Percentiles rank a stretch among this genome's conserved stretches.
These are phyloP conservation scores for Sebastes taczanowskii DNA, from an alignment of 2,797 vertebrate species.

Conservation along the genomic window DNA sequence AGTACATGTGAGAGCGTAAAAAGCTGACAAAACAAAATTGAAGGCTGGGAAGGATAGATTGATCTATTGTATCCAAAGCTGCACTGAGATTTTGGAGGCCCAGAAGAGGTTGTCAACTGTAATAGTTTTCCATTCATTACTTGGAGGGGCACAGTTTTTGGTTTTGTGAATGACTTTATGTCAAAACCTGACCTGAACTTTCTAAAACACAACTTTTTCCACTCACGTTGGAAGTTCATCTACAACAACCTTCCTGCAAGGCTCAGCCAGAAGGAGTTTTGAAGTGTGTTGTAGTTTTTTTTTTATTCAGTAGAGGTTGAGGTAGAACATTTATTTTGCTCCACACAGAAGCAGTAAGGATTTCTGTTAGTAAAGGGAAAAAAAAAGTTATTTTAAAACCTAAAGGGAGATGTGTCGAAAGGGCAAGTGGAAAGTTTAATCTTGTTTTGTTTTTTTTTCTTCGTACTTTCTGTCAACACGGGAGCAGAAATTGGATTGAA, in stretches of 20 bases:
- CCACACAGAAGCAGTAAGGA: background rate
- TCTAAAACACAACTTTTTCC: background rate
- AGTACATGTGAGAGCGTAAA: background rate
- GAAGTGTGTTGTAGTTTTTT: background rate
- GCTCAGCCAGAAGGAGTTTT: background rate
- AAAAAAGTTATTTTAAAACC: background rate
- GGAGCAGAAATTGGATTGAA: conserved; percentile 10
- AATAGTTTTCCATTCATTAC: background rate
- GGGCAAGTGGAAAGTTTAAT: conserved; percentile 5
- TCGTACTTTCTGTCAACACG: background rate
- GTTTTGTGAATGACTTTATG: background rate
- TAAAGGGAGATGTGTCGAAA: conserved; percentile 11
- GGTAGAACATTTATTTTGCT: background rate
- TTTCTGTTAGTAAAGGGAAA: background rate
- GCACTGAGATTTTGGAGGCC: background rate
- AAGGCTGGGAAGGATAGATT: background rate
- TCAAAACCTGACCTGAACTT: background rate
- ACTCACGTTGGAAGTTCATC: background rate
- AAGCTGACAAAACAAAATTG: background rate
- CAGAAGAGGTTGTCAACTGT: background rate
- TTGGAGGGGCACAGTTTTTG: background rate
- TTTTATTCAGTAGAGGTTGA: conserved; percentile 3
- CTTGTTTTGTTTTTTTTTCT: background rate
- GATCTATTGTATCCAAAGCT: background rate
- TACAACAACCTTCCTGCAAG: background rate